Evolutionary conservation across 2,888 invertebrate genomes (phyloP).

Genomic region (Drosophila algonquin): DNA sequence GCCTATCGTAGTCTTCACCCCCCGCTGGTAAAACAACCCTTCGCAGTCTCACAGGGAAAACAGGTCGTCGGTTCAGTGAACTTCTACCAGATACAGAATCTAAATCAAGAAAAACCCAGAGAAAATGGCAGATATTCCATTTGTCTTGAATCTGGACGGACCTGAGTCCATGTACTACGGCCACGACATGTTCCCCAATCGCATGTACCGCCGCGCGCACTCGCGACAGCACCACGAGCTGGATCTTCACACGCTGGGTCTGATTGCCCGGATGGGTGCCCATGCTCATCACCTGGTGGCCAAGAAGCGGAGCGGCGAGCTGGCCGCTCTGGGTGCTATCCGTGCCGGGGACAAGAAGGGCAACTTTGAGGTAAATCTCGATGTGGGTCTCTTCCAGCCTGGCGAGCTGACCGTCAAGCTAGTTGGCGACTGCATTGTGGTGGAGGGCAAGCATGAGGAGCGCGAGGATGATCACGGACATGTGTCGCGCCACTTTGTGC

Average conservation of each 20-base stretch:
- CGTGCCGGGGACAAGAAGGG: constrained; percentile 86
- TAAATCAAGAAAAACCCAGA: constrained; percentile 2
- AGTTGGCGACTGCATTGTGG: constrained; percentile 84
- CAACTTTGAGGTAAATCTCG: constrained; percentile 87
- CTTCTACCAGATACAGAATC: constrained; percentile 64
- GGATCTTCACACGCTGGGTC: constrained; percentile 76
- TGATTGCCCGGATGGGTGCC: constrained; percentile 77
- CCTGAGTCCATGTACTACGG: constrained; percentile 79
- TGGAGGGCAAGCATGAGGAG: constrained; percentile 90
- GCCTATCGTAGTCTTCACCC: neutral
- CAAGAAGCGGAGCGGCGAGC: constrained; percentile 57
- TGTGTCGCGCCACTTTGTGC: constrained; percentile 91
- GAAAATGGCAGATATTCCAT: constrained; percentile 79
- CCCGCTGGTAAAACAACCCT: constrained; percentile 51
- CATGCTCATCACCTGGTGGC: constrained; percentile 72
- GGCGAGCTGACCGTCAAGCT: constrained; percentile 89
- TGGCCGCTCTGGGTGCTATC: constrained; percentile 41
- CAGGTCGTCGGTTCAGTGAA: constrained; percentile 68
- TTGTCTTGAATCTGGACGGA: constrained; percentile 77
- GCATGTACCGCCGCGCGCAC: constrained; percentile 76
- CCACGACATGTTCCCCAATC: constrained; percentile 80
- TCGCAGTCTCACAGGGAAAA: constrained; percentile 31
- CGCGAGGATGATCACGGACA: constrained; percentile 89
- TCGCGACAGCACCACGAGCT: constrained; percentile 72
- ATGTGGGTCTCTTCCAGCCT: constrained; percentile 89